Evolutionary conservation across 1,140 invertebrate species (phyloP).

Genomic region (Leptonema lineaticorne): DNA sequence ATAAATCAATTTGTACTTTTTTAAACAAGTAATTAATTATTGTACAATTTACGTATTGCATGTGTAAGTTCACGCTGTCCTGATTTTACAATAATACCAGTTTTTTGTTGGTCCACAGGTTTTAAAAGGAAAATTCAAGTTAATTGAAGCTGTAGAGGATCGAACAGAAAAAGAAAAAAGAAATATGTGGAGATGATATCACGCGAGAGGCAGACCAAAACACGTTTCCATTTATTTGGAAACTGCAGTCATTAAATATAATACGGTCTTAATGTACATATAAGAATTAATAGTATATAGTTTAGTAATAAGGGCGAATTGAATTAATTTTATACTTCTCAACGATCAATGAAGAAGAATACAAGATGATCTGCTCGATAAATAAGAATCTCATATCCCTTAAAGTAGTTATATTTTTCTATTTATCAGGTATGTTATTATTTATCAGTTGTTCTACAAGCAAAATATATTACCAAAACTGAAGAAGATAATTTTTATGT

Average conservation of each 20-base stretch:
- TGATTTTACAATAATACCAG: slow-evolving; percentile 27
- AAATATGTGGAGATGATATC: slow-evolving; percentile 25
- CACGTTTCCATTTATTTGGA: not conserved
- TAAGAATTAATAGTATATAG: not conserved
- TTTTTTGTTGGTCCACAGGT: slow-evolving; percentile 18
- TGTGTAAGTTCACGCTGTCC: too few relatives aligned
- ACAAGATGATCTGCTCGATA: slow-evolving; percentile 39
- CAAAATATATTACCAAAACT: too few relatives aligned
- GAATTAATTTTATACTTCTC: too few relatives aligned
- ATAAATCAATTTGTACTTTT: too few relatives aligned
- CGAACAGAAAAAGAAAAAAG: not conserved
- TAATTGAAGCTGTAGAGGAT: not conserved
- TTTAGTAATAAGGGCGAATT: not conserved
- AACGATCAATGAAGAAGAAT: slow-evolving; percentile 2
- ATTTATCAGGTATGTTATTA: slow-evolving; percentile 50
- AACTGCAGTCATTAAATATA: too few relatives aligned
- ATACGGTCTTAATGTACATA: too few relatives aligned
- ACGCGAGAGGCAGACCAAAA: not conserved
- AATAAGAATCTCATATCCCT: slow-evolving; percentile 55
- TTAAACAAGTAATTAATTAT: too few relatives aligned
- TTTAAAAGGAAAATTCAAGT: too few relatives aligned
- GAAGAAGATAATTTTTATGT: too few relatives aligned
- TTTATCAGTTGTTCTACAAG: not conserved
- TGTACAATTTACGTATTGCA: too few relatives aligned
- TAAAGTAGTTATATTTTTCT: slow-evolving; percentile 56